Evolutionary conservation across 2,797 vertebrate genomes (phyloP).

Genomic region (Eulemur rubriventer): DNA sequence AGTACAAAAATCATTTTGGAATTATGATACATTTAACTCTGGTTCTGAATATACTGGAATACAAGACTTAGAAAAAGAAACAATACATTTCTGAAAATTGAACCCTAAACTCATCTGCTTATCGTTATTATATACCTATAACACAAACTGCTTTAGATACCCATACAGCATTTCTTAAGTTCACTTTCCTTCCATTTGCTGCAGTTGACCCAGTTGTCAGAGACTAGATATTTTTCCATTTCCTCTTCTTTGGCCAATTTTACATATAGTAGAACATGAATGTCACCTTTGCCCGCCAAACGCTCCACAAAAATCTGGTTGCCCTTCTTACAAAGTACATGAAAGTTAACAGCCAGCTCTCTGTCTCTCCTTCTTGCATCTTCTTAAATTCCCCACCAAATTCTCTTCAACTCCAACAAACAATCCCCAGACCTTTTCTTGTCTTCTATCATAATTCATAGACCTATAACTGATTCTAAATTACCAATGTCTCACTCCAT

Average conservation of each 20-base stretch:
- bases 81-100: not conserved
- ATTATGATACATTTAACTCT: not conserved
- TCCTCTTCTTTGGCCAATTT: constrained; percentile 11
- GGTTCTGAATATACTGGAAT: not conserved
- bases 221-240: not conserved
- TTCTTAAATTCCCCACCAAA: not conserved
- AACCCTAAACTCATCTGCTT: not conserved
- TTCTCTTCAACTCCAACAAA: not conserved
- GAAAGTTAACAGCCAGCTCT: not conserved
- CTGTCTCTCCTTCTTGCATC: not conserved
- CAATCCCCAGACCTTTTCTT: not conserved
- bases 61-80: not conserved
- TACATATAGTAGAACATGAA: not conserved
- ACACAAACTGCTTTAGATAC: not conserved
- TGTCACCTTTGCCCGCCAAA: not conserved
- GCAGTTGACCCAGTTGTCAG: not conserved
- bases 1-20: not conserved
- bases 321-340: not conserved
- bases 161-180: not conserved
- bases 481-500: not conserved
- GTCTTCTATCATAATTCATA: not conserved
- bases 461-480: not conserved
- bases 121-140: not conserved
- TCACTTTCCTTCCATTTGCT: not conserved
- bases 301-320: not conserved